A percentile compares a stretch with the other conserved stretches of the same genome.
phyloP scores from a whole-genome alignment of 2,797 vertebrate genomes.

The Galago senegalensis region DNA sequence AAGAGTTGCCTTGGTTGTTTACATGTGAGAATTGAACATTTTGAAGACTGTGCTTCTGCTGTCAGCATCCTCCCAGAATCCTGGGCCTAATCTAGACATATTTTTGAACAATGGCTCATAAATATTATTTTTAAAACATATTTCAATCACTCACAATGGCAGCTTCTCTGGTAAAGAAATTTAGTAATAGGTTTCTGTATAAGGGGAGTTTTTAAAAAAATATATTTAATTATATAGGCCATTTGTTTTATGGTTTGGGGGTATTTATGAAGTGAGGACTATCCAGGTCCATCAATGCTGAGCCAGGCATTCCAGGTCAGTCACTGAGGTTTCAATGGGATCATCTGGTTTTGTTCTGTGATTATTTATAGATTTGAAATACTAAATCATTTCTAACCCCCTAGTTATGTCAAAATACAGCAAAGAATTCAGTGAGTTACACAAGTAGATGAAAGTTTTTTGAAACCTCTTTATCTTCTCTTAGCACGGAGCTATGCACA shows the following conservation, averaged over 20 bases:
- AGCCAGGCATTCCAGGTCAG: not conserved
- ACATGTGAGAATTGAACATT: not conserved
- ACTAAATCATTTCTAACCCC: constrained; percentile 1
- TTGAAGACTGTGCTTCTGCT: not conserved
- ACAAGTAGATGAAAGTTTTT: constrained; percentile 30
- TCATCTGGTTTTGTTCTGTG: not conserved
- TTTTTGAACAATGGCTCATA: not conserved
- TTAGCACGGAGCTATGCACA: not conserved
- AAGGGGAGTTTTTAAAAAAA: not conserved
- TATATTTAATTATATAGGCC: not conserved
- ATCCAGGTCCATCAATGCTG: rapidly evolving
- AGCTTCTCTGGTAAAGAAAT: not conserved
- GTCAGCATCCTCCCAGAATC: not conserved
- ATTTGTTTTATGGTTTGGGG: not conserved
- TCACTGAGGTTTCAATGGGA: not conserved
- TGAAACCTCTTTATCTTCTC: not conserved
- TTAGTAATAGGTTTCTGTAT: not conserved
- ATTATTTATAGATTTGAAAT: constrained; percentile 27
- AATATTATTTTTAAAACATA: not conserved
- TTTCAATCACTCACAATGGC: not conserved
- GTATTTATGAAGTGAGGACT: not conserved
- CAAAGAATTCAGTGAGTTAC: not conserved
- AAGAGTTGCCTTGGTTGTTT: not conserved
- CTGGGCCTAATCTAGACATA: not conserved
- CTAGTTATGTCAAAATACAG: constrained; percentile 51